Evolutionary conservation across 2,113 vertebrate species (phyloP).

Genomic region (Piliocolobus tephrosceles): DNA sequence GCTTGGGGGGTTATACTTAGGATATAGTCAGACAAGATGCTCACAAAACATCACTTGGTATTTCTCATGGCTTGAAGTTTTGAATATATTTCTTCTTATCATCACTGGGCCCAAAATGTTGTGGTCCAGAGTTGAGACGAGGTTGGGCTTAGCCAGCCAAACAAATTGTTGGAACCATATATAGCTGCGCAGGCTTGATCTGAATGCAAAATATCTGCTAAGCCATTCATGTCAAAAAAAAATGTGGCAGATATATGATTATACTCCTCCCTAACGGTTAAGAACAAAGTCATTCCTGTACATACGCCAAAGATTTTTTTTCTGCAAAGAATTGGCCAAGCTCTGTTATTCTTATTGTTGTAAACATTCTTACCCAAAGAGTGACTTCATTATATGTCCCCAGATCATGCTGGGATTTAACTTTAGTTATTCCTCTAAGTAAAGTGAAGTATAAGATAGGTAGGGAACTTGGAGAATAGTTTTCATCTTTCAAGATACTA

Average conservation of each 20-base stretch:
- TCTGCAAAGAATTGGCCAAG: background rate
- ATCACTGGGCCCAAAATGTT: background rate
- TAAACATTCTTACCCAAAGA: background rate
- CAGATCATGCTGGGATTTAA: background rate
- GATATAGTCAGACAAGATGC: background rate
- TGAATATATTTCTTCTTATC: background rate
- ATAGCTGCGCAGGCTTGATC: background rate
- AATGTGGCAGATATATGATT: background rate
- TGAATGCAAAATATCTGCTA: background rate
- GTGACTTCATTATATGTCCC: background rate
- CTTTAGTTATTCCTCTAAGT: background rate
- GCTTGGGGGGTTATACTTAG: background rate
- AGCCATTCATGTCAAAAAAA: background rate
- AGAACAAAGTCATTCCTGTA: background rate
- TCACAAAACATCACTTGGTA: background rate
- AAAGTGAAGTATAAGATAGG: background rate
- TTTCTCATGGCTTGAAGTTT: background rate
- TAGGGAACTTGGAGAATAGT: background rate
- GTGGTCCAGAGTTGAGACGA: background rate
- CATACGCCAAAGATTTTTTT: background rate
- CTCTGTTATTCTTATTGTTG: background rate
- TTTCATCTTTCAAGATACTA: background rate
- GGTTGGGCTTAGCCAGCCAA: background rate
- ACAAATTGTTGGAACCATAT: background rate
- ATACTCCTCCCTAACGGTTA: background rate